These are phyloP conservation scores for Netelia fuscicornis DNA, from an alignment of 2,888 invertebrate genomes.

Conservation along the genomic window DNA sequence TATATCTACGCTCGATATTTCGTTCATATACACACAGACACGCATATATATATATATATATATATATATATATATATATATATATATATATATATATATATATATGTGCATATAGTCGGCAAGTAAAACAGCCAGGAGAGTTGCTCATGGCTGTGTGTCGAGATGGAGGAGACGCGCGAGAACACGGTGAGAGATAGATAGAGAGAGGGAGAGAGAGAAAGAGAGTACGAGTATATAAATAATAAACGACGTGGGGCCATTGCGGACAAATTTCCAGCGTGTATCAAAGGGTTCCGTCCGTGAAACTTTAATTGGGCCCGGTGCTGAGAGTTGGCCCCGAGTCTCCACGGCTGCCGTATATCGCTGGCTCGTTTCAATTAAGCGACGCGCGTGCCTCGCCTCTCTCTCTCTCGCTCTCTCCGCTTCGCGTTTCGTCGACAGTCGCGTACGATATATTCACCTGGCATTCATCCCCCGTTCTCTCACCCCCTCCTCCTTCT, in stretches of 20 bases:
- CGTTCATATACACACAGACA: not conserved
- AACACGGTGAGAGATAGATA: not conserved
- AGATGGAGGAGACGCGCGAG: not conserved
- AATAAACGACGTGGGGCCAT: slow-evolving; percentile 38
- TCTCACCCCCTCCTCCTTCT: not conserved
- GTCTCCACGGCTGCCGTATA: slow-evolving; percentile 14
- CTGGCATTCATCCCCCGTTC: not conserved
- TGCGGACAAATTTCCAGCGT: slow-evolving; percentile 45
- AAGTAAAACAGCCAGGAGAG: not conserved
- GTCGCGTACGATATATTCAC: slow-evolving; percentile 10
- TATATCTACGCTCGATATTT: not conserved
- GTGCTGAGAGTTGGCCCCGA: slow-evolving; percentile 50
- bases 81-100: no score
- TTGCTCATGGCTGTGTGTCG: slow-evolving; percentile 10
- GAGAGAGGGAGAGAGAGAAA: slow-evolving; percentile 1
- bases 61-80: no score
- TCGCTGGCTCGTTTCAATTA: slow-evolving; percentile 67
- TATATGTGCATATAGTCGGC: not conserved
- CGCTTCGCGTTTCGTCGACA: not conserved
- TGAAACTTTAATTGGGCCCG: slow-evolving; percentile 70
- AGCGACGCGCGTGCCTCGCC: slow-evolving; percentile 47
- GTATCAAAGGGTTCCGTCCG: slow-evolving; percentile 65
- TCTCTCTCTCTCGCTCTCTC: slow-evolving; percentile 20
- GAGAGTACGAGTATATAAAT: slow-evolving; percentile 33
- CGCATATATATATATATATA: not conserved